Evolutionary conservation across 2,113 vertebrate genomes (phyloP).

Genomic region (Nothocercus nigrocapillus): DNA sequence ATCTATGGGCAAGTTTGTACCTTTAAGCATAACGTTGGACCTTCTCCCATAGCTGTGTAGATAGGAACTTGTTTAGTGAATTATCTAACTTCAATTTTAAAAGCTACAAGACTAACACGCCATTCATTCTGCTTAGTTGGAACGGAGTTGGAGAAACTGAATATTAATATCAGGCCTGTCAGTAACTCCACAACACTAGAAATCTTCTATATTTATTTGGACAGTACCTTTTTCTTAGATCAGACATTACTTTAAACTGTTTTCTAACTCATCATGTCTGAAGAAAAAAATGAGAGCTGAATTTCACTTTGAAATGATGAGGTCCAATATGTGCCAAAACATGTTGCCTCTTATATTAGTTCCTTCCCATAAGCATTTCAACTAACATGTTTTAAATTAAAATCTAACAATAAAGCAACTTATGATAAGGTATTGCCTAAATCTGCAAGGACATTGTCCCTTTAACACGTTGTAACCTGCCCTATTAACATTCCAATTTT

Average conservation of each 20-base stretch:
- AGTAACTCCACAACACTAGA: neutral
- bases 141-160: slow-evolving; percentile 20
- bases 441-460: slow-evolving; percentile 45
- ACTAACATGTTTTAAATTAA: neutral
- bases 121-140: slow-evolving; percentile 16
- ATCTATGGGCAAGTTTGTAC: neutral
- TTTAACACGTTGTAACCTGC: slow-evolving; percentile 68
- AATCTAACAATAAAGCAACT: slow-evolving; percentile 11
- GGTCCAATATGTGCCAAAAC: slow-evolving; percentile 14
- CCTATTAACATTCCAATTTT: slow-evolving; percentile 80
- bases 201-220: neutral
- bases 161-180: slow-evolving; percentile 31
- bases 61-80: neutral
- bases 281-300: neutral
- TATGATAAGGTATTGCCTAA: neutral
- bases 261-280: neutral
- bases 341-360: slow-evolving; percentile 4
- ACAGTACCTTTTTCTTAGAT: neutral
- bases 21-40: neutral
- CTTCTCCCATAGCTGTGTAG: neutral
- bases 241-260: neutral
- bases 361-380: slow-evolving; percentile 29
- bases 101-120: neutral
- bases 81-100: neutral
- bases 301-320: slow-evolving; percentile 18